Evolutionary conservation across 2,113 vertebrate species (phyloP), one percentile per base, ranked within the genome.

Genomic region (Microcebus ravelobensis): DNA sequence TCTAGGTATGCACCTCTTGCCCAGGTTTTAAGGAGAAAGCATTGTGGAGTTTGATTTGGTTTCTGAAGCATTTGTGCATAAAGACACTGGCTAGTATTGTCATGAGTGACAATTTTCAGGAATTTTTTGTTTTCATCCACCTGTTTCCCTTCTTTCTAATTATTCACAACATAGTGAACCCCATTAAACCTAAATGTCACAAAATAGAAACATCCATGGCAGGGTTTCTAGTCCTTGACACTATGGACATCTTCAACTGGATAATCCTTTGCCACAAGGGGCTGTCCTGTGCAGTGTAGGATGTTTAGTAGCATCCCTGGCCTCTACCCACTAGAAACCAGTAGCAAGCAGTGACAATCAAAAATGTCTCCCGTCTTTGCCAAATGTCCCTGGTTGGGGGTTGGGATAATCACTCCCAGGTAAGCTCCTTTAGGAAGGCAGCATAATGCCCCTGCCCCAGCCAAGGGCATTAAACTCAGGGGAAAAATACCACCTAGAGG

Each of bases 21-120:
- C 76, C 63, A 36, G 27, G 29, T 76, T 79, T 81, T 59, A 71
- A 91, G 50, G 59, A 88, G 29, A 86, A 87, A 50, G 36, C 36
- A 18, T 29, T 27, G 9, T 9, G 27, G 68, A 18, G 3, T 50
- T 73, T 17, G 17, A 31, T 15, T 52, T 20, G 67, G 42, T 42
- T 94, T 86, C 57, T 6, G 2, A 50, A 76, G 21, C 31, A 6
- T 31, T 63, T 63, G 57, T 2, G 5, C n/a, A 5, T 7, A 20
- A 55, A 48, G 73, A 20, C 59, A 20, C 11, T 0, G 1, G 13
- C 65, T 50, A 18, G 6, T 3, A 23, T 20, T 70, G 57, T 71
- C 6, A 2, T 42, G 65, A 61, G 61, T 57, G 48, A 57, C 4
- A 23, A 57, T 20, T 68, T 45, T 18, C 7, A 11, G 13, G 15